Conservation (phyloP, 2,113 vertebrate genomes). For the Cisticola juncidis region DNA sequence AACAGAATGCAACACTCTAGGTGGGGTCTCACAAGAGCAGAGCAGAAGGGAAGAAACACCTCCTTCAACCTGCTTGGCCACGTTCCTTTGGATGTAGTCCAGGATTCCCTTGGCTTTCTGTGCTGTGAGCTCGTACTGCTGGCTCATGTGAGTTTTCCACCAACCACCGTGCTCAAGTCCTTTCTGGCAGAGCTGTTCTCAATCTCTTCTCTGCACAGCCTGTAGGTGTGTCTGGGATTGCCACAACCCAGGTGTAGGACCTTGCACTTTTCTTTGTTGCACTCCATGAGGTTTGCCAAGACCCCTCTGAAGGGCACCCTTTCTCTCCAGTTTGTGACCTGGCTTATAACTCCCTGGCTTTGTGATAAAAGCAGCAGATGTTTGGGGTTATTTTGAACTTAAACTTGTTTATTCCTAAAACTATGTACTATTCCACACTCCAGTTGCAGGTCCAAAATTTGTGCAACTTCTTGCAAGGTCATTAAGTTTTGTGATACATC, state of each 20-base stretch:
- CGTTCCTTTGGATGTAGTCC: accelerated
- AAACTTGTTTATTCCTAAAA: neutral
- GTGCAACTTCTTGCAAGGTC: neutral
- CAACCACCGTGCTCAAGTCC: no score
- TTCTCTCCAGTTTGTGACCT: neutral
- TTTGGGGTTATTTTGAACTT: neutral
- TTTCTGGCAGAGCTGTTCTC: neutral
- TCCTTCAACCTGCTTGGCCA: neutral
- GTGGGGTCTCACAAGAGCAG: neutral
- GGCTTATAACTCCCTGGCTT: neutral
- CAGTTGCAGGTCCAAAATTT: neutral
- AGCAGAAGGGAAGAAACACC: neutral
- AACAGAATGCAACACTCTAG: neutral
- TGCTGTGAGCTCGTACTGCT: neutral
- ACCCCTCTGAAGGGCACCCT: neutral
- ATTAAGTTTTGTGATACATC: neutral
- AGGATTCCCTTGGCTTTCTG: neutral
- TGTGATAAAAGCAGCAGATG: neutral
- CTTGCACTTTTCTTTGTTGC: neutral
- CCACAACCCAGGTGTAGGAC: no score
- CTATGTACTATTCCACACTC: neutral
- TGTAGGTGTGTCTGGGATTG: neutral
- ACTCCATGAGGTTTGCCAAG: neutral
- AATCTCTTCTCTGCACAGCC: neutral
- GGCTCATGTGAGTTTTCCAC: neutral